A percentile compares a stretch with the other conserved stretches of the same genome.
Conservation (phyloP, 2,888 invertebrate species). For the Trimorus sp. region DNA sequence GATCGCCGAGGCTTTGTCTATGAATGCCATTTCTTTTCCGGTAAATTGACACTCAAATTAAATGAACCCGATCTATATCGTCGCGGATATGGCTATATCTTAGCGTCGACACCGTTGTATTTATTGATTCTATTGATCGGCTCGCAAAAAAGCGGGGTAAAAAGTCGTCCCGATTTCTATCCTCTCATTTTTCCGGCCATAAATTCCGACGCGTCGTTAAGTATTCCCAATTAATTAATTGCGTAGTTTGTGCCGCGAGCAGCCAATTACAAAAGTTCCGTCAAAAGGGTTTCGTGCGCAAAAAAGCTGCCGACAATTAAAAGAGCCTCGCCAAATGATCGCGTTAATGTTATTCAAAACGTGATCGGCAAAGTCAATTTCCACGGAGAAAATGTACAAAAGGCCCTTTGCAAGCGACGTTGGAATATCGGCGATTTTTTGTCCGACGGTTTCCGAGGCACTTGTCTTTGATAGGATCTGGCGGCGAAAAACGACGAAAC, state of each 20-base stretch:
- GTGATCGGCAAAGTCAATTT: slow-evolving; percentile 18
- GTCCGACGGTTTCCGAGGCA: slow-evolving; percentile 5
- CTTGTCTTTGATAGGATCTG: slow-evolving; percentile 28
- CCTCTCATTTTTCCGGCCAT: too few relatives aligned
- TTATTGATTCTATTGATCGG: too few relatives aligned
- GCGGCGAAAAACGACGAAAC: not conserved
- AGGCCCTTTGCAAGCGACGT: not conserved
- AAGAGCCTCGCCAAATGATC: not conserved
- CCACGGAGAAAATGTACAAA: not conserved
- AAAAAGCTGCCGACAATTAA: too few relatives aligned
- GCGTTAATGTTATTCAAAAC: slow-evolving; percentile 20
- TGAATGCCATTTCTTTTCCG: slow-evolving; percentile 14
- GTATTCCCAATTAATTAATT: too few relatives aligned
- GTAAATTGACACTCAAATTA: slow-evolving; percentile 11
- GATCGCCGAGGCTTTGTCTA: slow-evolving; percentile 16
- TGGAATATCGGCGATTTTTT: slow-evolving; percentile 9
- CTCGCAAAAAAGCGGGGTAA: too few relatives aligned
- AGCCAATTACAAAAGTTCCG: too few relatives aligned
- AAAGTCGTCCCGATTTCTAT: too few relatives aligned
- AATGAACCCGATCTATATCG: slow-evolving; percentile 21
- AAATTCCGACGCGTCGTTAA: too few relatives aligned
- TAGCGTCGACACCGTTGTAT: not conserved
- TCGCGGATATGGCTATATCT: slow-evolving; percentile 8
- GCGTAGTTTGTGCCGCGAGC: too few relatives aligned
- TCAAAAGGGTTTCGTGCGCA: too few relatives aligned